Base-by-base conservation (phyloP, 2,797 vertebrate species). In the Leptoclinus maculatus region DNA sequence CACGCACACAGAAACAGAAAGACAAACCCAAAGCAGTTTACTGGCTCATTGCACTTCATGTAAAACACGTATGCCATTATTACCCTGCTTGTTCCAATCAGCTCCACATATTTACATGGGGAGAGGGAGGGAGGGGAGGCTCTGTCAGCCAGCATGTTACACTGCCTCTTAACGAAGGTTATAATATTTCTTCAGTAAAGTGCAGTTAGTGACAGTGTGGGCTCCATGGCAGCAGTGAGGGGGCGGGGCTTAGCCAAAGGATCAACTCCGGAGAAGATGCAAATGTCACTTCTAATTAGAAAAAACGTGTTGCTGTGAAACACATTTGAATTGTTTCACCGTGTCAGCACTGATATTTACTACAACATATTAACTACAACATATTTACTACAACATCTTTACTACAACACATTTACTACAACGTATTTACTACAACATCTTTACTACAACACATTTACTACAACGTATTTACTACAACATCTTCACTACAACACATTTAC, bases 11-110 rank as follows among this genome's bases (percentile, higher is more conserved):
- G 5, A 72, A 25, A 49, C 38, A 36, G 29, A 70, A 19, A 66
- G 56, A 58, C 63, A 25, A 74, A 86, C 36, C 56, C 78, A 81
- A 71, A 86, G 83, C 64, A 88, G 85, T 85, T 90, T 86, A 71
- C 71, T 51, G 87, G 72, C 86, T 89, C 89, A 90, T 80, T 87
- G 71, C 77, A 43, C n/a, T 32, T 70, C 12, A 93, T 90, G 90
- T 77, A 92, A 92, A 93, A 68, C 65, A 70, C 12, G 3, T 32
- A 16, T 66, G 70, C 60, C 83, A 84, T 90, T 83, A 91, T 89
- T 87, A 87, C 64, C 71, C 86, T 79, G 27, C 60, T 71, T 38
- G 86, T 87, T 90, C 80, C 83, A 84, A 82, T 84, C 73, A 74
- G 77, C 45, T 87, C 58, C 68, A 80, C 36, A 47, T 58, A 88